phyloP scores from a whole-genome alignment of 1,140 invertebrate genomes.

The Acyrthosiphon pisum region DNA sequence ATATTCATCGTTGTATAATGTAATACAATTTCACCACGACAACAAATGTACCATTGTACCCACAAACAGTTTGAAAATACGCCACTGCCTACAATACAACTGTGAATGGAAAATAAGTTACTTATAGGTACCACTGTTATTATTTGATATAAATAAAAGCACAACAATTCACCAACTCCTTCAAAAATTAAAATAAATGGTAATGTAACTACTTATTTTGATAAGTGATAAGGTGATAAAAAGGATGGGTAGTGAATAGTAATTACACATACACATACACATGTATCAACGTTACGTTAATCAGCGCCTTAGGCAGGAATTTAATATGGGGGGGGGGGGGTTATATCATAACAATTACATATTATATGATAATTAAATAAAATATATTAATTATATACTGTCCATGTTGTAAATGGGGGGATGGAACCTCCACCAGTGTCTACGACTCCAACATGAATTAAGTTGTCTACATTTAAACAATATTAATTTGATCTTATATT shows the following conservation, averaged over 20 bases:
- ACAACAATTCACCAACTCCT: neutral
- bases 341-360: too few species aligned
- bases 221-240: neutral
- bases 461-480: neutral
- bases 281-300: neutral
- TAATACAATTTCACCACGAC: neutral
- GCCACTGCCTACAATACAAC: too few species aligned
- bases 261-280: neutral
- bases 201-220: neutral
- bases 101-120: neutral
- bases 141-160: neutral
- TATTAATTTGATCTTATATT: neutral
- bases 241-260: neutral
- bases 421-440: too few species aligned
- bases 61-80: too few species aligned
- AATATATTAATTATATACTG: too few species aligned
- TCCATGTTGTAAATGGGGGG: too few species aligned
- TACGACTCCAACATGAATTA: too few species aligned
- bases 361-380: too few species aligned
- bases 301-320: too few species aligned
- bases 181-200: neutral
- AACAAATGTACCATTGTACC: neutral
- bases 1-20: neutral
- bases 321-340: too few species aligned
- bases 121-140: neutral